Base-by-base conservation (phyloP, 2,888 invertebrate genomes). In the Epirrhoe tristata region DNA sequence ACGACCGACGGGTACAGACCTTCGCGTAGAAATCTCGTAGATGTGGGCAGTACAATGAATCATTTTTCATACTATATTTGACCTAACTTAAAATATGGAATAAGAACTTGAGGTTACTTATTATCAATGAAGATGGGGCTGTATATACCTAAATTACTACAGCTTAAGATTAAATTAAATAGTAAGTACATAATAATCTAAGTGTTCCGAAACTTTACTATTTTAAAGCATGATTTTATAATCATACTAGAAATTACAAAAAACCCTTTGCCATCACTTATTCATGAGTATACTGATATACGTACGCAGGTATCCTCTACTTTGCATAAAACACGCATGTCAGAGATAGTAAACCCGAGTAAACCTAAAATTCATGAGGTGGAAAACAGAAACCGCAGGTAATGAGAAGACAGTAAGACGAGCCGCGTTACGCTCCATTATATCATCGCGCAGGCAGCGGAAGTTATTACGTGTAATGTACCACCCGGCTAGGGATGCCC, bases 381-480 rank as follows among this genome's bases (percentile, higher is more conserved):
- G 39, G 60, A 61, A 60, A 64, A 57, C 60, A 60, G 63, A 57
- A 79, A 78, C 77, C 66, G 73, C 80, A 81, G 82, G 83, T 82
- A 81, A 80, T 77, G 77, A 79, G 76, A 78, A 77, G 73, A 76
- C 75, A 76, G 71, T 74, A 75, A 78, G 78, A 77, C 72, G 79
- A 77, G 72, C 62, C 70, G 77, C 80, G 80, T 81, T 79, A 79
- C 82, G 78, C 73, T 75, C 83, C 84, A 86, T 89, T 87, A 88
- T 84, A 77, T 74, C 79, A 82, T 83, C 80, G 81, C 77, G 78
- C 81, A 74, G 80, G 67, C 78, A 77, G 82, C 80, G 86, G 85
- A 87, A 86, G 87, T 85, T 86, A 85, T 89, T 86, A 86, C 82
- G 83, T 79, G 82, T 89, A 88, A 87, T 89, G 87, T 85, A 88